These are phyloP conservation scores for Semotilus atromaculatus DNA, from an alignment of 2,797 vertebrate genomes.

Conservation along the genomic window DNA sequence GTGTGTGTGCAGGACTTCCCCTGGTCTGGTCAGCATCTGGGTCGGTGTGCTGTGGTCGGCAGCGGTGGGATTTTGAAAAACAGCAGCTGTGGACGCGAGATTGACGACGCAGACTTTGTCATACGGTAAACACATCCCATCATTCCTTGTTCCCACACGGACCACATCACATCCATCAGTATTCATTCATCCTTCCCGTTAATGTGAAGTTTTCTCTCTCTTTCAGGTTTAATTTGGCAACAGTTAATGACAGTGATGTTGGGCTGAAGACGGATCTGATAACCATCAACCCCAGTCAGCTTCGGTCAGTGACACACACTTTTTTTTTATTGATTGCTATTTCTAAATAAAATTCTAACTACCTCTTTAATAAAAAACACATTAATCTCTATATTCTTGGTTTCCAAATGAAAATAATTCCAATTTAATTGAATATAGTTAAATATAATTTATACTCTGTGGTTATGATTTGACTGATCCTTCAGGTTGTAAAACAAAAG, in stretches of 20 bases:
- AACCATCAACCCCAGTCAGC: conserved; percentile 46
- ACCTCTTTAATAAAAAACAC: too few species aligned
- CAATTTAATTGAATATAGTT: too few species aligned
- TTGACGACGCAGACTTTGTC: conserved; percentile 45
- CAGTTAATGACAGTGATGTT: conserved; percentile 29
- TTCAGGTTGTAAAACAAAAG: too few species aligned
- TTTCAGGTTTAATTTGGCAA: conserved; percentile 43
- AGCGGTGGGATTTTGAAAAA: conserved; percentile 34
- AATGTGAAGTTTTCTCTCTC: neutral
- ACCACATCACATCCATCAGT: neutral
- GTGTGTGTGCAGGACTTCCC: neutral
- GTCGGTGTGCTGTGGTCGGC: conserved; percentile 51
- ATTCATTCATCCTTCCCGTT: neutral
- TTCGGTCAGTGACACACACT: conserved; percentile 2
- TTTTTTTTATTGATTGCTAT: too few species aligned
- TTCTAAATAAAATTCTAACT: too few species aligned
- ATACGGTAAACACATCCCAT: conserved; percentile 43
- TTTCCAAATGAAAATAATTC: too few species aligned
- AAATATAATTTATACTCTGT: too few species aligned
- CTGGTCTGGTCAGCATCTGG: conserved; percentile 3
- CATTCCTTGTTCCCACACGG: neutral
- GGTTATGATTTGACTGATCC: too few species aligned
- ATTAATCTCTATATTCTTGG: too few species aligned
- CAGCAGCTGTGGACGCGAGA: conserved; percentile 51
- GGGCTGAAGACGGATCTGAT: conserved; percentile 42